Percentiles rank a stretch among this genome's conserved stretches.
phyloP scores from a whole-genome alignment of 2,797 vertebrate genomes.

The Jordanella pulchra region DNA sequence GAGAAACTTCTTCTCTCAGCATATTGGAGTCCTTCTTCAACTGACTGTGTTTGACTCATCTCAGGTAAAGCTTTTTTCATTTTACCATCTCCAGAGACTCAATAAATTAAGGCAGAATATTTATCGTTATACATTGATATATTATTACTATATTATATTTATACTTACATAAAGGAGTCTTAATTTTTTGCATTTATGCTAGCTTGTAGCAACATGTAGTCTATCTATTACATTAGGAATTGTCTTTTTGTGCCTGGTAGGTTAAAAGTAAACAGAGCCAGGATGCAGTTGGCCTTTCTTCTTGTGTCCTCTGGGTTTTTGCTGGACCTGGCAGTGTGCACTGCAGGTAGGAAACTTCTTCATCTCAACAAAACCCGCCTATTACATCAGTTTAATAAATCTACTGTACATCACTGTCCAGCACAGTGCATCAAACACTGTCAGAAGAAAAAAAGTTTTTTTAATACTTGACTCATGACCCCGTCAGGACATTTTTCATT shows the following conservation, averaged over 20 bases:
- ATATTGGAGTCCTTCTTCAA: conserved; percentile 32
- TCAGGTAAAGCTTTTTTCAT: conserved; percentile 41
- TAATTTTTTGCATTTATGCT: not conserved
- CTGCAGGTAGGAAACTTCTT: conserved; percentile 70
- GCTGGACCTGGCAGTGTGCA: conserved; percentile 55
- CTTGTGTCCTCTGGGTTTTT: conserved; percentile 54
- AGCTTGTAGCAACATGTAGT: not conserved
- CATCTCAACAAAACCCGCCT: not conserved
- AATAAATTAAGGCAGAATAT: not conserved
- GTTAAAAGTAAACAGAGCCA: conserved; percentile 44
- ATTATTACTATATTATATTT: no score
- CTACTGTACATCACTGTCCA: not conserved
- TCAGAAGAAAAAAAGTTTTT: not conserved
- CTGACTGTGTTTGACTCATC: conserved; percentile 38
- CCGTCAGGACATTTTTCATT: conserved; percentile 40
- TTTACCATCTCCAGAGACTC: not conserved
- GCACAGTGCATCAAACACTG: not conserved
- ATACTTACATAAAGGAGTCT: no score
- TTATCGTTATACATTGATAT: no score
- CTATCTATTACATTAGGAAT: not conserved
- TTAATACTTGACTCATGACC: conserved; percentile 38
- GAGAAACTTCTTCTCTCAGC: conserved; percentile 37
- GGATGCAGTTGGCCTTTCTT: conserved; percentile 49
- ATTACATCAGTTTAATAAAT: not conserved
- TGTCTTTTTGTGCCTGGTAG: conserved; percentile 41